Base-by-base conservation (phyloP, 2,888 invertebrate species). In the Ischnus inquisitorius region DNA sequence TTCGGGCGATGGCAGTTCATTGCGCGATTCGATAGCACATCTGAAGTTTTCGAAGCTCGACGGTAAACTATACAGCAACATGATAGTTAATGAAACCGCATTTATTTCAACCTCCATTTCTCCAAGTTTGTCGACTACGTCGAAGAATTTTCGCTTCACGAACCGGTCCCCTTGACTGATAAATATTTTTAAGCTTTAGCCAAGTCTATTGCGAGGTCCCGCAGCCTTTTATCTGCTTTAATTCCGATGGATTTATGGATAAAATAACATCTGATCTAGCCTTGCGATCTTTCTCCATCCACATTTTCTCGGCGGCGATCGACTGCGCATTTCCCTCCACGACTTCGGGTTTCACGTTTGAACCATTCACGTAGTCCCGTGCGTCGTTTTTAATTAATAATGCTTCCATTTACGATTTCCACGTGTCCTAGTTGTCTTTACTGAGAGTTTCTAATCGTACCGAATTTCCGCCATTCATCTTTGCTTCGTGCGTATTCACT, bases 41-140 rank as follows among this genome's bases (percentile, higher is more conserved):
- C 69, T 28, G 34, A 81, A 81, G 19, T 62, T 77, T 4, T 57
- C 82, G 60, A 62, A 77, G 16, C 54, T 68, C 4, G 62, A 6
- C 16, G 82, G 77, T 6, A 82, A 46, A 48, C 67, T 72, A n/a
- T 77, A 54, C 46, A 77, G 22, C n/a, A 77, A 67, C 65, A 75
- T 57, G 5, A 75, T 60, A 0, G 75, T 25, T 25, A 80, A 28
- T 46, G 57, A 48, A 14, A 54, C 72, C 3, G 64, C 6, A 19
- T 74, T 51, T 16, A 77, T 76, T 10, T 16, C 14, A 3, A 76
- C 43, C n/a, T 48, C 71, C 68, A 81, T 81, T 12, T 68, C 46
- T 14, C 41, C 62, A 4, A 69, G 34, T 25, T 80, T 77, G 28
- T 80, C 80, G 8, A 77, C 62, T 0, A 64, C 57, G 25, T 84